phyloP scores from a whole-genome alignment of 2,113 vertebrate genomes.

The Taxidea taxus region DNA sequence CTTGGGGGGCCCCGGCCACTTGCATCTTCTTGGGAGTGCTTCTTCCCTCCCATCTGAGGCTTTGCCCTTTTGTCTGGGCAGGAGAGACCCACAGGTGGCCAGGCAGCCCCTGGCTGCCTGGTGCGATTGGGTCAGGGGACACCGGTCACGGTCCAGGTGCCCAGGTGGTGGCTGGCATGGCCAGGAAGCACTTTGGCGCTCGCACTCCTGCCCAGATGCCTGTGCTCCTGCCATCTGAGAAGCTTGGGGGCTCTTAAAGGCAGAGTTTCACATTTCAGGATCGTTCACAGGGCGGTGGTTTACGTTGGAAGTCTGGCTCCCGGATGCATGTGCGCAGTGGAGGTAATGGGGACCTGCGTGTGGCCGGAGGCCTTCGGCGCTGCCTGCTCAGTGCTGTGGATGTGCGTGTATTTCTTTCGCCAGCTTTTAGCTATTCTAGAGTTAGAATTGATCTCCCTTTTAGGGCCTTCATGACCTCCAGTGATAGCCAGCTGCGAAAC shows the following conservation, averaged over 20 bases:
- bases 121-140: neutral
- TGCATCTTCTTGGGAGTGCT: too few species aligned
- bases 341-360: neutral
- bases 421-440: fast-evolving
- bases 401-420: fast-evolving
- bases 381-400: fast-evolving
- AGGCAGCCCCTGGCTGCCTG: neutral
- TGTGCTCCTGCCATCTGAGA: fast-evolving
- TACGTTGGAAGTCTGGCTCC: neutral
- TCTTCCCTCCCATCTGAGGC: fast-evolving
- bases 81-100: neutral
- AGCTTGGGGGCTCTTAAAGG: neutral
- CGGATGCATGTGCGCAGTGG: fast-evolving
- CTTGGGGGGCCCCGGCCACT: neutral
- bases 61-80: neutral
- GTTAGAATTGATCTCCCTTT: neutral
- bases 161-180: neutral
- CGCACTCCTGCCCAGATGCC: fast-evolving
- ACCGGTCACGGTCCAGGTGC: neutral
- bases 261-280: fast-evolving
- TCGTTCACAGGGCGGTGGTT: fast-evolving
- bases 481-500: neutral
- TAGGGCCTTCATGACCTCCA: too few species aligned
- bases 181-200: fast-evolving
- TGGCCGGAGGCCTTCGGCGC: too few species aligned